These are phyloP conservation scores for Drosophila insularis DNA, from an alignment of 1,140 invertebrate genomes.

Conservation along the genomic window DNA sequence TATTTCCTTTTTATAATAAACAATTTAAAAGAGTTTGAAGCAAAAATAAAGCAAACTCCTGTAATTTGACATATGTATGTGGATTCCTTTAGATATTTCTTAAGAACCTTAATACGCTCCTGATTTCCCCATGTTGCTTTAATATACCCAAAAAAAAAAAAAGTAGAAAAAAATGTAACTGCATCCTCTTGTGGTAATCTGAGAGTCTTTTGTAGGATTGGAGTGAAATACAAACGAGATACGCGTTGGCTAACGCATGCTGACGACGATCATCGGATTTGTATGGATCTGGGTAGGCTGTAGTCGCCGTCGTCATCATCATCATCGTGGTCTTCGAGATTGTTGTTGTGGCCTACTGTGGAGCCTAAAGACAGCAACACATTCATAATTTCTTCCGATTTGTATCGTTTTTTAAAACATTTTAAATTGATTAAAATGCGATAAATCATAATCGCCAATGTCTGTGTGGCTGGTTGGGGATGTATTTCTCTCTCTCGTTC, in stretches of 20 bases:
- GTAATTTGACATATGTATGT: too few relatives aligned
- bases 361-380: conserved; percentile 77
- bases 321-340: conserved; percentile 30
- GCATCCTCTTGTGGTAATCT: conserved; percentile 52
- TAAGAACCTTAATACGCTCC: conserved; percentile 20
- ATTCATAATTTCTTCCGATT: conserved; percentile 81
- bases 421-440: conserved; percentile 82
- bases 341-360: conserved; percentile 73
- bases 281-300: conserved; percentile 7
- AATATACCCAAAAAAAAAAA: conserved; percentile 37
- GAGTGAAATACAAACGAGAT: conserved; percentile 75
- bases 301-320: conserved; percentile 14
- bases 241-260: conserved; percentile 73
- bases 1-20: too few relatives aligned
- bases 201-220: conserved; percentile 49
- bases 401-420: conserved; percentile 78
- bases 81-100: too few relatives aligned
- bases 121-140: conserved; percentile 54
- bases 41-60: too few relatives aligned
- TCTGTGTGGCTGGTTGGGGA: conserved; percentile 29
- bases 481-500: not conserved
- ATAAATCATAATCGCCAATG: conserved; percentile 80
- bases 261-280: conserved; percentile 45
- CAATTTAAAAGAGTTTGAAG: too few relatives aligned
- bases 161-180: conserved; percentile 14